Conservation (phyloP, 2,888 invertebrate genomes). For the Pharmacophagus antenor region DNA sequence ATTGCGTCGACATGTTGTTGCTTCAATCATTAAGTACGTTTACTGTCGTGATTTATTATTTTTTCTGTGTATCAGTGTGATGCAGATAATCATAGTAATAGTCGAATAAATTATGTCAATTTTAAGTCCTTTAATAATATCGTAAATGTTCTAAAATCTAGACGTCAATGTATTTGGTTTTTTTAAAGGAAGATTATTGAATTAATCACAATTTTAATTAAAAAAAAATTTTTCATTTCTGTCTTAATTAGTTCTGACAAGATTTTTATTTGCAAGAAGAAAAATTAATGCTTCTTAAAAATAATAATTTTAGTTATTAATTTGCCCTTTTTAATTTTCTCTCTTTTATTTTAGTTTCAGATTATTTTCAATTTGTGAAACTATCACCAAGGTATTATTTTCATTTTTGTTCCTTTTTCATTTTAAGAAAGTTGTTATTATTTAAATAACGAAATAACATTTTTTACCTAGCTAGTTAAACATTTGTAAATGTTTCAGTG, state of each 20-base stretch:
- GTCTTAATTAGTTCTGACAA: too few species aligned
- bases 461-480: too few species aligned
- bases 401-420: constrained; percentile 27
- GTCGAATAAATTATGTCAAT: too few species aligned
- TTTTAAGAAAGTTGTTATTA: neutral
- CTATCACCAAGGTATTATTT: constrained; percentile 29
- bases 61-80: neutral
- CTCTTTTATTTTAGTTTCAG: constrained; percentile 34
- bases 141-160: too few species aligned
- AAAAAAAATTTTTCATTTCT: too few species aligned
- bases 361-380: constrained; percentile 22
- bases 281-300: too few species aligned
- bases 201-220: too few species aligned
- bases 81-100: too few species aligned
- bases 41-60: neutral
- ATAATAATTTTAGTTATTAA: neutral
- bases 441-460: neutral
- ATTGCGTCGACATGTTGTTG: constrained; percentile 89
- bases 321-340: constrained; percentile 17
- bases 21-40: constrained; percentile 91
- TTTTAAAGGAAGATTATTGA: too few species aligned
- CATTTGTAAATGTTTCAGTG: constrained; percentile 77
- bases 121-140: too few species aligned
- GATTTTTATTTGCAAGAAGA: too few species aligned
- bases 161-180: too few species aligned